Evolutionary conservation across 2,113 vertebrate genomes (phyloP), one percentile per base, ranked within the genome.

Genomic region (Catagonus wagneri): DNA sequence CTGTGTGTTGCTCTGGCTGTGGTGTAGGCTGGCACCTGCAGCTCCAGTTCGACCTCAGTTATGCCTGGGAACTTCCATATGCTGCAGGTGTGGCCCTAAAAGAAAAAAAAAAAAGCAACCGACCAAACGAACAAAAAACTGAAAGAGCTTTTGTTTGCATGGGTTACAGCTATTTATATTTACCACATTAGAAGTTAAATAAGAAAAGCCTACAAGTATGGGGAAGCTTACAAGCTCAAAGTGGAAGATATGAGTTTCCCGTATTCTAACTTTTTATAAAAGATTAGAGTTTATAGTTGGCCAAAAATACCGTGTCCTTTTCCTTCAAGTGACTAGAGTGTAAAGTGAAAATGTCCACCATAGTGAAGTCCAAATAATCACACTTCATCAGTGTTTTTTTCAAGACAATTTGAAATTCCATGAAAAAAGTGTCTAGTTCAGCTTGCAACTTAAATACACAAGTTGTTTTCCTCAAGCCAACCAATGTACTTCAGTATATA

Each of bases 261-360:
- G 6, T 86, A 60, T 75, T 68, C 72, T 15, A 60, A 90, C 87
- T 69, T 91, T 63, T 92, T 56, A 63, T 29, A 34, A 34, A 72
- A 84, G 63, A 66, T 36, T 89, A 56, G 39, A 50, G 61, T 85
- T 84, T 89, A 25, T 89, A 69, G 87, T 71, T 65, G 61, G 44
- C 61, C 75, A 75, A 32, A 87, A 22, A 68, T 44, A 65, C 56
- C 88, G 32, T 56, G 27, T 81, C 87, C 8, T 96, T 83, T 76
- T 87, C 29, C 68, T 95, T 86, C 34, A 89, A 89, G 83, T 84
- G 54, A 84, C 68, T 88, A 17, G 32, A 91, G 79, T 74, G 56
- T 65, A 25, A 94, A 94, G 78, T 79, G 56, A 93, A 63, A 91
- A 91, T 74, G 27, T 89, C 83, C 5, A 34, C 25, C 6, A 17